Conservation (phyloP, 2,888 invertebrate genomes). For the Agonopterix subpropinquella region DNA sequence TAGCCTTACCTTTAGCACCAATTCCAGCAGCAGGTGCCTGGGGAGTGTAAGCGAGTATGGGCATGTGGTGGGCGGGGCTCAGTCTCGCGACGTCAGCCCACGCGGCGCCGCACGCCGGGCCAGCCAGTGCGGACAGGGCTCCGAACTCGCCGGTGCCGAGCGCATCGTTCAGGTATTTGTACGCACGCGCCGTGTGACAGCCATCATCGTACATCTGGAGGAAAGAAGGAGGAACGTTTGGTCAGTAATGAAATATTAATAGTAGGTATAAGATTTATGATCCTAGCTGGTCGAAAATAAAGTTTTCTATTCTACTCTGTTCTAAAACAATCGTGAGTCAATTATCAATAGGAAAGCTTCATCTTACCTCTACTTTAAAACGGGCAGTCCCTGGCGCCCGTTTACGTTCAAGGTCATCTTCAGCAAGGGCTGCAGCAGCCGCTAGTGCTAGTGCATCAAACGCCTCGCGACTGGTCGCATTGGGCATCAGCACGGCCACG, state of each 20-base stretch:
- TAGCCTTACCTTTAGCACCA: conserved; percentile 11
- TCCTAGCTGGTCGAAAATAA: too few relatives aligned
- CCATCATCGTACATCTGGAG: conserved; percentile 37
- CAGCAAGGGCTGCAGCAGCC: conserved; percentile 50
- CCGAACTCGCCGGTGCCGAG: conserved; percentile 46
- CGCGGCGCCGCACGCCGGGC: conserved; percentile 54
- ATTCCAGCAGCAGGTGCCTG: conserved; percentile 22
- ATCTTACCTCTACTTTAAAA: conserved; percentile 35
- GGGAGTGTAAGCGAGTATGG: conserved; percentile 49
- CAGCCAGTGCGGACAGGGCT: conserved; percentile 46
- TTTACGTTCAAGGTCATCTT: conserved; percentile 20
- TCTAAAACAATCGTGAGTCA: not conserved
- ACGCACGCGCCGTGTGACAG: conserved; percentile 47
- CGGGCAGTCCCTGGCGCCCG: conserved; percentile 9
- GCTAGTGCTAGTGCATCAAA: conserved; percentile 32
- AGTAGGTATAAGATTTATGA: too few relatives aligned
- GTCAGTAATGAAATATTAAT: too few relatives aligned
- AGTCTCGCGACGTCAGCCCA: conserved; percentile 52
- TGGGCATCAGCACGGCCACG: conserved; percentile 34
- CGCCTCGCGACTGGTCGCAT: conserved; percentile 19
- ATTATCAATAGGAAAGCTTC: not conserved
- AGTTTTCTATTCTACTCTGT: too few relatives aligned
- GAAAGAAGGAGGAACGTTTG: too few relatives aligned
- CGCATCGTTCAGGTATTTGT: conserved; percentile 47
- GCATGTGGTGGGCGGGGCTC: conserved; percentile 39